Evolutionary conservation across 2,888 invertebrate species (phyloP).

Genomic region (Microctonus brassicae): DNA sequence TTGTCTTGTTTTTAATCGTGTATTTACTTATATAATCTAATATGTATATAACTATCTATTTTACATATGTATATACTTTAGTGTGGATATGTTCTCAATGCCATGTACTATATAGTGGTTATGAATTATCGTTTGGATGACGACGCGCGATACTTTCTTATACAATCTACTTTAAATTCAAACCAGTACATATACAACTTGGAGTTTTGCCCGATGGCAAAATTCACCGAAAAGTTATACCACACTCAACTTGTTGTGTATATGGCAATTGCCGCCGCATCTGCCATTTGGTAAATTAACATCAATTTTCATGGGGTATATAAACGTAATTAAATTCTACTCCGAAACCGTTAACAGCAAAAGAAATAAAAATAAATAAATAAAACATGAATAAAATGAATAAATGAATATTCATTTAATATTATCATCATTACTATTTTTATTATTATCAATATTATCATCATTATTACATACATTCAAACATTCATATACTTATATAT

Average conservation of each 20-base stretch:
- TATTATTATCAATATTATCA: no score
- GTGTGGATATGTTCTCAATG: conserved; percentile 16
- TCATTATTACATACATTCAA: neutral
- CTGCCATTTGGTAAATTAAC: neutral
- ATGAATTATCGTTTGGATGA: conserved; percentile 36
- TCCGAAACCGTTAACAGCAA: neutral
- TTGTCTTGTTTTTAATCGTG: neutral
- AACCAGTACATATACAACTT: conserved; percentile 30
- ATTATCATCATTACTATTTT: no score
- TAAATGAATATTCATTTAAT: conserved; percentile 1
- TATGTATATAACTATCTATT: neutral
- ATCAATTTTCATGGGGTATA: neutral
- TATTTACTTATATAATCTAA: neutral
- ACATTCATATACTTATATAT: neutral
- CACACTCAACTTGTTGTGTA: neutral
- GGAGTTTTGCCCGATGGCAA: conserved; percentile 4
- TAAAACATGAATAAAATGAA: neutral
- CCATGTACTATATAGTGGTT: conserved; percentile 30
- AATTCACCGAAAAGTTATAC: neutral
- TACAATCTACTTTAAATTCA: conserved; percentile 39
- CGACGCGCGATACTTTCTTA: neutral
- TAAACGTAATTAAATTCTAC: neutral
- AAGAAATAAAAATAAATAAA: neutral
- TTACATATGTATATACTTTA: neutral
- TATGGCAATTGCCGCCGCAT: neutral